Conservation (phyloP, 2,113 vertebrate genomes). For the Heloderma charlesbogerti region DNA sequence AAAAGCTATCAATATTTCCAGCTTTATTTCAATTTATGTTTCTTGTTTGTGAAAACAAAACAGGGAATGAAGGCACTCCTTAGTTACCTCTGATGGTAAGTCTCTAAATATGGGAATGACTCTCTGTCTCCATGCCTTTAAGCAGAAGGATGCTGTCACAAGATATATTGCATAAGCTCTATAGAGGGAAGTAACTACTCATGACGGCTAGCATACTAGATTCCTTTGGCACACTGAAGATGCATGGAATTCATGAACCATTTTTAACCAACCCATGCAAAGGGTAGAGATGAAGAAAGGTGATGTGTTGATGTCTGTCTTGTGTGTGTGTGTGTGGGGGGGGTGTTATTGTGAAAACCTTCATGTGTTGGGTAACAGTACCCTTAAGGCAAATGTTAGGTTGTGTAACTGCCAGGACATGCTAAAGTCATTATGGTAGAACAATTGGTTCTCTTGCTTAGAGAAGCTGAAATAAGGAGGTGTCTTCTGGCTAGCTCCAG, state of each 20-base stretch:
- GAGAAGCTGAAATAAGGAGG: constrained; percentile 48
- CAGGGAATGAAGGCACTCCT: neutral
- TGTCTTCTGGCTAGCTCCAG: constrained; percentile 54
- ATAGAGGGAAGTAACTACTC: accelerated
- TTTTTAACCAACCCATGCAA: constrained; percentile 11
- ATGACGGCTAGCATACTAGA: neutral
- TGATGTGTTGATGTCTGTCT: neutral
- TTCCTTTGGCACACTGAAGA: neutral
- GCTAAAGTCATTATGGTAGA: constrained; percentile 50
- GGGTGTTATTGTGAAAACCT: constrained; percentile 47
- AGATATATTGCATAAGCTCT: neutral
- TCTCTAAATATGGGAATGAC: neutral
- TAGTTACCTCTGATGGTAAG: neutral
- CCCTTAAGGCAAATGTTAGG: constrained; percentile 49
- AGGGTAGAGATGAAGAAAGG: constrained; percentile 36
- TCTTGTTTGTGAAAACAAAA: neutral
- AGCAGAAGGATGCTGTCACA: neutral
- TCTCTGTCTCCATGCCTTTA: neutral
- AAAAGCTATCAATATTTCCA: neutral
- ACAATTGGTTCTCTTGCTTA: constrained; percentile 54
- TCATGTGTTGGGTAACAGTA: constrained; percentile 52
- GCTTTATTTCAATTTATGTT: neutral
- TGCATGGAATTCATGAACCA: neutral
- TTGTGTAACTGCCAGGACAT: constrained; percentile 54
- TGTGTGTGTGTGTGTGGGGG: constrained; percentile 36